Base-by-base conservation (phyloP, 2,888 invertebrate genomes). In the Eucriotettix oculatus region DNA sequence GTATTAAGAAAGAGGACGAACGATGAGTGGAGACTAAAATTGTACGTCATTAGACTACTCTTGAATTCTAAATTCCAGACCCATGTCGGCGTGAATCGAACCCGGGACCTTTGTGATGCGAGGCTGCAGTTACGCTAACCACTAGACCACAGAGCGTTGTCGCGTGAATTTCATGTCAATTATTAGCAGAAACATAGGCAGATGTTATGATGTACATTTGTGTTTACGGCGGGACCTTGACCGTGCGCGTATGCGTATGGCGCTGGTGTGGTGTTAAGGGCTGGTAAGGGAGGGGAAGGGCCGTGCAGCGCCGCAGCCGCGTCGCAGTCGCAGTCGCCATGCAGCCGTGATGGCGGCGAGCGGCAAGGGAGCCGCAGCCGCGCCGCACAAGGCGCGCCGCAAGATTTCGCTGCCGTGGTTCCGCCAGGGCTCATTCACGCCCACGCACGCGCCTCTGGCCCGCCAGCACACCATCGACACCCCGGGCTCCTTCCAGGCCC, bases 331-430 rank as follows among this genome's bases (percentile, higher is more conserved):
- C 52, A 7, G 41, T 12, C 57, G 54, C 58, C 42, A 10, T 14
- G 58, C 53, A 12, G 53, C 53, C 53, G 16, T 52, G 54, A 17
- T 54, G 42, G 11, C 42, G 71, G 70, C 69, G 69, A 69, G 71
- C 58, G 63, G 62, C 63, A 80, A 77, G 16, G 40, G 40, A 14
- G 55, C 40, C 55, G 54, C 17, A 16, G 55, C 40, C 55, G 41
- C 14, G 74, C 79, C 75, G 73, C 81, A 84, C 71, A 88, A 87
- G 72, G 82, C 84, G 67, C 83, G 87, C 64, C 81, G 91, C 69
- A 92, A 91, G 75, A 91, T 91, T 68, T 91, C 90, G 60, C 76
- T 91, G 71, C 91, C 91, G 66, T 92, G 91, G 91, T 90, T 91
- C 75, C 80, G 90, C 59, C 90, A 90, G 74, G 84, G 83, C 68